Evolutionary conservation across 2,888 invertebrate species (phyloP), one percentile per base, ranked within the genome.

Genomic region (Bembecia ichneumoniformis): DNA sequence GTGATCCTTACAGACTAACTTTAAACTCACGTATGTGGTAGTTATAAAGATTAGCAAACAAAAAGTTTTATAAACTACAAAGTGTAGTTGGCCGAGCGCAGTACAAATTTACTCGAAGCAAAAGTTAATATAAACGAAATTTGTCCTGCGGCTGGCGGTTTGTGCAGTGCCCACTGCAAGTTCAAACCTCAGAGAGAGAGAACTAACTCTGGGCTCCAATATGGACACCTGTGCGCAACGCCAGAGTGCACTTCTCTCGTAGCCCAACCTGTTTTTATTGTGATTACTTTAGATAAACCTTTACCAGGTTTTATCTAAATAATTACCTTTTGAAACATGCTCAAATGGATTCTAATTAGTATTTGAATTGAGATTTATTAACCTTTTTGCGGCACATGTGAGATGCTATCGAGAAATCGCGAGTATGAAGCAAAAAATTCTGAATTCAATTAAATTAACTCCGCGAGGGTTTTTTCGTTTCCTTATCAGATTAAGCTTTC

Each of bases 81-180:
- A 82, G 75, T 79, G 80, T 79, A 78, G 68, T 76, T n/a, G 79
- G 77, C 74, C 75, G 74, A 71, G 60, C 76, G 74, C 71, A 77
- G 76, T 73, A 40, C 75, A 80, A 83, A 81, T 82, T 80, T 75
- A 82, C 77, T 78, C 71, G 58, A 67, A 74, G 74, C 76, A 82
- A 82, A 84, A 84, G 82, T 83, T 84, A 82, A 84, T 82, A 82
- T 79, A 82, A 82, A 77, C 79, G 71, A 80, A 83, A 82, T 82
- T 82, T 78, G 81, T 82, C 74, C 73, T 74, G 76, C 69, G 73
- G 79, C 69, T 58, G 64, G 71, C 71, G 75, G 77, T 77, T 74
- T 73, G 74, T 64, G 68, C 74, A 63, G 52, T 62, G 63, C 61
- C 60, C 66, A 62, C 60, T 57, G 62, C 61, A 68, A 77, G 70